Conservation (phyloP, 2,113 vertebrate genomes). For the Morone saxatilis region DNA sequence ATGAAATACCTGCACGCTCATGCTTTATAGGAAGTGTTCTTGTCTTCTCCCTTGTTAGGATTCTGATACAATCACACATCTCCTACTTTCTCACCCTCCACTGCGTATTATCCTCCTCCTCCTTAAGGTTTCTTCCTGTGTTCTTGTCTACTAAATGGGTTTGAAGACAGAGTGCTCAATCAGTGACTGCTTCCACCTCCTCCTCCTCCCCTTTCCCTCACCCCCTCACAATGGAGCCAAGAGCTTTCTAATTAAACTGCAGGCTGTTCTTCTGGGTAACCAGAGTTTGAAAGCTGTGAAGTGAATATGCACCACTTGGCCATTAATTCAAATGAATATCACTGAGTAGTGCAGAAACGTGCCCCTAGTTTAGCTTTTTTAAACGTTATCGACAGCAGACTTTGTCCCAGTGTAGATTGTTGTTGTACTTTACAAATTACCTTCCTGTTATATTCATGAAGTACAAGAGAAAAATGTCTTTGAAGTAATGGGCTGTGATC, state of each 20-base stretch:
- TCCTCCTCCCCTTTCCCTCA: not conserved
- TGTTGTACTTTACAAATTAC: slow-evolving; percentile 62
- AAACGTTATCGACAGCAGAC: slow-evolving; percentile 41
- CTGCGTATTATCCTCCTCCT: slow-evolving; percentile 26
- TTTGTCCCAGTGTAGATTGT: slow-evolving; percentile 39
- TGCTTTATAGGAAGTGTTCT: slow-evolving; percentile 17
- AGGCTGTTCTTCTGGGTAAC: slow-evolving; percentile 64
- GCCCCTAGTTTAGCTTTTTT: slow-evolving; percentile 14
- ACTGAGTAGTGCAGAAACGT: slow-evolving; percentile 43
- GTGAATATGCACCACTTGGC: slow-evolving; percentile 47
- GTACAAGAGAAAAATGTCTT: slow-evolving; percentile 49
- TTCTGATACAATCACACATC: slow-evolving; percentile 37
- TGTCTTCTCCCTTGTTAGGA: slow-evolving; percentile 14
- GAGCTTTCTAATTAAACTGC: slow-evolving; percentile 72
- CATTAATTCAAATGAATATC: slow-evolving; percentile 67
- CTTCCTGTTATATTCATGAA: slow-evolving; percentile 50
- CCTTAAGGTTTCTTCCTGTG: slow-evolving; percentile 42
- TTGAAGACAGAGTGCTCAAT: slow-evolving; percentile 69
- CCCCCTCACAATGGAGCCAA: slow-evolving; percentile 45
- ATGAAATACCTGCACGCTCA: slow-evolving; percentile 2
- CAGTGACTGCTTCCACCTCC: slow-evolving; percentile 54
- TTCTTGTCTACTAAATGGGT: slow-evolving; percentile 60
- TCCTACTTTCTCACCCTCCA: slow-evolving; percentile 33
- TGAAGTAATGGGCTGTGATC: slow-evolving; percentile 54
- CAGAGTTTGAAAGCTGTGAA: slow-evolving; percentile 63